phyloP scores from a whole-genome alignment of 2,888 invertebrate species.

The Mellilla xanthometata region DNA sequence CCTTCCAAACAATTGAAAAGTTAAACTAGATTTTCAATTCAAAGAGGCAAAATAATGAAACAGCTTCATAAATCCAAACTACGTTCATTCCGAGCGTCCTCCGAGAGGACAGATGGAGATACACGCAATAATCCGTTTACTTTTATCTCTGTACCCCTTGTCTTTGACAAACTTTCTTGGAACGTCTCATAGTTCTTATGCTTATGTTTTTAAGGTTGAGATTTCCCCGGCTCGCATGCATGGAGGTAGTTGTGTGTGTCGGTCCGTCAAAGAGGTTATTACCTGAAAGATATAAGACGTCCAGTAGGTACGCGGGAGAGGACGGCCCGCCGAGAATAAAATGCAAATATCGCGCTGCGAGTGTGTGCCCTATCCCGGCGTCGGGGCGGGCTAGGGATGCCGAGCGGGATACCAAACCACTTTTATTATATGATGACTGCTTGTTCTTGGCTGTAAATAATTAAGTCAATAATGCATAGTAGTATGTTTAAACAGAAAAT shows the following conservation, averaged over 20 bases:
- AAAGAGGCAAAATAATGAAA: conserved; percentile 32
- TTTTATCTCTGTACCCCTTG: conserved; percentile 75
- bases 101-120: conserved; percentile 58
- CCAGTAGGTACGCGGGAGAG: conserved; percentile 39
- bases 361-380: too few relatives aligned
- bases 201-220: conserved; percentile 8
- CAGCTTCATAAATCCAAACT: conserved; percentile 28
- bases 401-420: too few relatives aligned
- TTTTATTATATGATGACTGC: too few relatives aligned
- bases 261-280: conserved; percentile 79
- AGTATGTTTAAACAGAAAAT: too few relatives aligned
- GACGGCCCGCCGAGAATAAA: conserved; percentile 65
- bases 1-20: too few relatives aligned
- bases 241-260: conserved; percentile 31
- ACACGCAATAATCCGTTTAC: conserved; percentile 78
- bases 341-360: conserved; percentile 74
- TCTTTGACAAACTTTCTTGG: conserved; percentile 42
- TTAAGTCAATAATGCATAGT: too few relatives aligned
- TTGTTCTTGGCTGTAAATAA: too few relatives aligned
- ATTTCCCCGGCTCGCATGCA: not conserved
- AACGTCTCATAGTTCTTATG: conserved; percentile 25
- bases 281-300: conserved; percentile 75
- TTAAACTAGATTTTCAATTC: conserved; percentile 18
- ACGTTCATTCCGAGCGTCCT: conserved; percentile 18
- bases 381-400: too few relatives aligned